These are phyloP conservation scores for Crambe crambe DNA, from an alignment of 37 sponge, comb jelly and placozoan species.

Conservation along the genomic window DNA sequence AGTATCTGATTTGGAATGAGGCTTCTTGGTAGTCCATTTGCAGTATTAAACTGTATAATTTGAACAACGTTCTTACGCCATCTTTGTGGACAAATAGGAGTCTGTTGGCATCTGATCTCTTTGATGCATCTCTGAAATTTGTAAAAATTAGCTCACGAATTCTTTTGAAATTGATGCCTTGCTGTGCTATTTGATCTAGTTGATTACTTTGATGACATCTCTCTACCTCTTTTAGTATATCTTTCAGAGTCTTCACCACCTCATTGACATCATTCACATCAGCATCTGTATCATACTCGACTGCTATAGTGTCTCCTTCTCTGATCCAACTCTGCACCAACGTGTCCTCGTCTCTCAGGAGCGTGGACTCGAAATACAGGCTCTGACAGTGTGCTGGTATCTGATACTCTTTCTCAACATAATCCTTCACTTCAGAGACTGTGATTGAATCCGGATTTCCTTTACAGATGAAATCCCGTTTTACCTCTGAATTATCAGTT, in stretches of 20 bases:
- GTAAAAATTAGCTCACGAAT: neutral
- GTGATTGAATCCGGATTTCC: neutral
- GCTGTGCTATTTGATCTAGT: neutral
- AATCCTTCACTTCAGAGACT: neutral
- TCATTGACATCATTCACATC: neutral
- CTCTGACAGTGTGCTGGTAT: neutral
- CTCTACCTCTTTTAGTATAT: neutral
- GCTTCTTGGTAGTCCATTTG: neutral
- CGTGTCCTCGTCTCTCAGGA: neutral
- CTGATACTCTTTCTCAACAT: neutral
- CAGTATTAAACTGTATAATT: neutral
- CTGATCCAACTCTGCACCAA: neutral
- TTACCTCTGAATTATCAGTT: neutral
- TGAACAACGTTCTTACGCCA: neutral
- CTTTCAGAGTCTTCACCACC: neutral
- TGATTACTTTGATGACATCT: neutral
- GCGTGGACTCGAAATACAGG: neutral
- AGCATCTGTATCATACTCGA: neutral
- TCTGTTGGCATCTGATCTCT: neutral
- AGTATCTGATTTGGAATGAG: neutral
- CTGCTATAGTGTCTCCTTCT: neutral
- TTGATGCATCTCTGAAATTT: neutral
- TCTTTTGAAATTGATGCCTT: neutral
- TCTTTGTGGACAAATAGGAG: neutral
- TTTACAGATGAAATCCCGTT: neutral